phyloP scores from a whole-genome alignment of 2,113 vertebrate species.

The Entelurus aequoreus region DNA sequence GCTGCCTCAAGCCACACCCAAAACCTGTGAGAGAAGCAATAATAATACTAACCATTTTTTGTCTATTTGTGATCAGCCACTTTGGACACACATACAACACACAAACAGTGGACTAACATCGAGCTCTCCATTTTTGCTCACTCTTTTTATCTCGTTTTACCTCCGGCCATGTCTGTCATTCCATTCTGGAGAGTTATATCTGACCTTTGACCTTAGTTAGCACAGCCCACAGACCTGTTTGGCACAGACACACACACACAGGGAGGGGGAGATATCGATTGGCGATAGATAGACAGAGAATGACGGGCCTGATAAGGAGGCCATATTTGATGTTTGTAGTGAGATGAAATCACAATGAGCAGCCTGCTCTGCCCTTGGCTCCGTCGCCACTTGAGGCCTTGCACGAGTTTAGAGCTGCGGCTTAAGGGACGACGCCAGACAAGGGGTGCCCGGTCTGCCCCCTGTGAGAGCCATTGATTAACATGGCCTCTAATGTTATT shows the following conservation, averaged over 20 bases:
- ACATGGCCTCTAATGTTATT: constrained; percentile 43
- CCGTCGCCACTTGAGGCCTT: constrained; percentile 53
- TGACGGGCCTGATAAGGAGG: constrained; percentile 60
- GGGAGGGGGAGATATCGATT: constrained; percentile 58
- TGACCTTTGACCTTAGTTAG: constrained; percentile 66
- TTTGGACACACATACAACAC: constrained; percentile 21
- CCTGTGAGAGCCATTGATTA: constrained; percentile 58
- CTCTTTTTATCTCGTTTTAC: constrained; percentile 57
- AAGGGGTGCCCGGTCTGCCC: constrained; percentile 42
- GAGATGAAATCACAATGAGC: constrained; percentile 70
- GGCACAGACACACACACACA: constrained; percentile 32
- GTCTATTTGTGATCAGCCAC: constrained; percentile 44
- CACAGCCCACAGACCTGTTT: constrained; percentile 51
- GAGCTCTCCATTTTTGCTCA: constrained; percentile 21
- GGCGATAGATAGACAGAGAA: constrained; percentile 60
- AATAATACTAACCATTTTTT: constrained; percentile 18
- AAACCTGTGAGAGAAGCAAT: constrained; percentile 20
- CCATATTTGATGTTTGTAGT: constrained; percentile 68
- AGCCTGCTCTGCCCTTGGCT: constrained; percentile 61
- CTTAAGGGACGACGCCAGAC: constrained; percentile 56
- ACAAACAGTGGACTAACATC: constrained; percentile 8
- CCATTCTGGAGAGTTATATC: constrained; percentile 55
- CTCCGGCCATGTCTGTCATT: constrained; percentile 60
- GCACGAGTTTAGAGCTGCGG: constrained; percentile 55
- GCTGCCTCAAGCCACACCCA: constrained; percentile 15